Evolutionary conservation across 2,888 invertebrate genomes (phyloP), one percentile per base, ranked within the genome.

Genomic region (Metellina segmentata): DNA sequence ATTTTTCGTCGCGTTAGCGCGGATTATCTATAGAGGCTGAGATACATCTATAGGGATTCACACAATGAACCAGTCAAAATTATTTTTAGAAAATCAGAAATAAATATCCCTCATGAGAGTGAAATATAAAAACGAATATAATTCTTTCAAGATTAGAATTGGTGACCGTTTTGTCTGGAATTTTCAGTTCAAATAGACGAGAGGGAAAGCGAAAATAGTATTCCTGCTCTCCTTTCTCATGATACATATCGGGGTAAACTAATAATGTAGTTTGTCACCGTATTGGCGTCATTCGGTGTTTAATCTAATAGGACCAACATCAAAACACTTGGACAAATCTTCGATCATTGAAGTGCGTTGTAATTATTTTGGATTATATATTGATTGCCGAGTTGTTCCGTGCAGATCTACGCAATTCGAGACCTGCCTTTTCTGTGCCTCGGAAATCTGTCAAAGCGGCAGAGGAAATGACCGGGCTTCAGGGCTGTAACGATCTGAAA

Each of bases 401-500:
- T 4, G 19, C 20, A 19, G 34, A 72, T 72, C 20, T 82, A 20
- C 48, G 19, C 82, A 71, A 82, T 81, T 81, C 69, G 53, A 81
- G 81, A 61, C 19, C 19, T 16, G 81, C 19, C 34, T 9, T 70
- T 70, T 9, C 70, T 19, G 34, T 7, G 16, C 19, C 51, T 51
- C 52, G 51, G 49, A 51, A 69, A 85, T 85, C 75, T 74, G 75
- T 75, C 61, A 61, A 51, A 52, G 19, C 16, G n/a, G 16, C 52
- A 34, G 83, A 71, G 81, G 69, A 81, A 81, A 81, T 61, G 61
- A 61, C 49, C 20, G 52, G 53, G 85, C 61, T 85, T 52, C 34
- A 83, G 61, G 61, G 75, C 75, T 75, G 75, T 85, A 85, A 85
- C 85, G 85, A 85, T 75, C 75, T 61, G 85, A 74, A 61, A 61